Evolutionary conservation across 2,888 invertebrate genomes (phyloP), one percentile per base, ranked within the genome.

Genomic region (Amblyjoppa proteus): DNA sequence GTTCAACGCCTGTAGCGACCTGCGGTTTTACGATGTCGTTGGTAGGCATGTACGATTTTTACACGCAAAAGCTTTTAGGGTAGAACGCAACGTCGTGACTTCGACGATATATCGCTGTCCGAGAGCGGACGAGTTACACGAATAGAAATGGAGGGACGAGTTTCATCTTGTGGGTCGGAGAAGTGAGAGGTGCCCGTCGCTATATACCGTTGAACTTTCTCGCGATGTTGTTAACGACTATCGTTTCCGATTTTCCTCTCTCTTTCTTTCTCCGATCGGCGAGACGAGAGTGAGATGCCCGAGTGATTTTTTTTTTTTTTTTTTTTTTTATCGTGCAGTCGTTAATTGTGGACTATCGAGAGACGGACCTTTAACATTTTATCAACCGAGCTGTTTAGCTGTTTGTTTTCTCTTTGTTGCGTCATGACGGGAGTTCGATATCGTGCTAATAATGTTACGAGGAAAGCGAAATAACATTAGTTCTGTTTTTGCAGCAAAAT

Each of bases 151-250:
- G 45, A 25, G 69, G 61, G 28, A 83, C 84, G 11, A 75, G 78
- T 81, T 84, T 84, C 78, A 78, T 84, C 83, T 76, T 69, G 77
- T 51, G 53, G 71, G 68, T 81, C 74, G 83, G 80, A 74, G 75
- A 85, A 83, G 85, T 85, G 85, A 85, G 87, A 87, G 85, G 87
- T 74, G 75, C 45, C 61, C 45, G 16, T 78, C 51, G 77, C 81
- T 84, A 77, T 83, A 82, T 81, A 83, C 64, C 85, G 85, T 71
- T 83, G 86, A 88, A 89, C 90, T 91, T 91, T 91, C 91, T 90
- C 90, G 88, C 75, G 85, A 80, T 86, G 77, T 81, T 77, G 85
- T 71, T 86, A 85, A 76, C 61, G 83, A 81, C 66, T 79, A 83
- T 82, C 76, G 80, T 90, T 90, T 85, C 88, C 88, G 88, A 88